A percentile compares a stretch with the other conserved stretches of the same genome.
Conservation (phyloP, 2,888 invertebrate genomes). For the Heliconius sara region DNA sequence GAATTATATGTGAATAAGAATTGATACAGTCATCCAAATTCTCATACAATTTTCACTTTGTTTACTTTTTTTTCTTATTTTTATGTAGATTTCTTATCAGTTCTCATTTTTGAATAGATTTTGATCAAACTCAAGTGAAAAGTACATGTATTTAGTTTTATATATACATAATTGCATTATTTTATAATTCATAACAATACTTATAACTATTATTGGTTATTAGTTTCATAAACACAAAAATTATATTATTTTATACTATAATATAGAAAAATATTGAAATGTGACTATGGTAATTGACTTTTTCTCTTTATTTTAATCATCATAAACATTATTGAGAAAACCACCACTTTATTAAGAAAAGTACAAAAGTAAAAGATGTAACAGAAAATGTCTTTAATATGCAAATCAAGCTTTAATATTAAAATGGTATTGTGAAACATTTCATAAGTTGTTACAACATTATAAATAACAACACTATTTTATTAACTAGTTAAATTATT, state of each 20-base stretch:
- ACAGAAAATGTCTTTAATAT: background rate
- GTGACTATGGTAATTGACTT: no score
- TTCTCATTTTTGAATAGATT: background rate
- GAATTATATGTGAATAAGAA: background rate
- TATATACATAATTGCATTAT: no score
- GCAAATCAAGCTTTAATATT: conserved; percentile 9
- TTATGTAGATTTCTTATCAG: background rate
- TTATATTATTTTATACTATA: no score
- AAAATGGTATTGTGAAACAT: conserved; percentile 4
- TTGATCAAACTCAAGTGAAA: background rate
- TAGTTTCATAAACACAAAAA: no score
- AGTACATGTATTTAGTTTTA: no score
- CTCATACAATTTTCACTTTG: background rate
- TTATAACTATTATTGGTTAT: no score
- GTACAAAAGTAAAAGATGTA: background rate
- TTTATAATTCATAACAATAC: no score
- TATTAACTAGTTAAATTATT: background rate
- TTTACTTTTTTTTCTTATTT: background rate
- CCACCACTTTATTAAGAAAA: no score
- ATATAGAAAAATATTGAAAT: no score
- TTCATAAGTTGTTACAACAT: conserved; percentile 7
- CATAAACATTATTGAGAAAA: no score
- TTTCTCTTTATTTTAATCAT: no score
- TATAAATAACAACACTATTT: background rate
- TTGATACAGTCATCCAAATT: background rate